These are phyloP conservation scores for Toxostoma redivivum DNA, from an alignment of 2,113 vertebrate genomes.

Conservation along the genomic window DNA sequence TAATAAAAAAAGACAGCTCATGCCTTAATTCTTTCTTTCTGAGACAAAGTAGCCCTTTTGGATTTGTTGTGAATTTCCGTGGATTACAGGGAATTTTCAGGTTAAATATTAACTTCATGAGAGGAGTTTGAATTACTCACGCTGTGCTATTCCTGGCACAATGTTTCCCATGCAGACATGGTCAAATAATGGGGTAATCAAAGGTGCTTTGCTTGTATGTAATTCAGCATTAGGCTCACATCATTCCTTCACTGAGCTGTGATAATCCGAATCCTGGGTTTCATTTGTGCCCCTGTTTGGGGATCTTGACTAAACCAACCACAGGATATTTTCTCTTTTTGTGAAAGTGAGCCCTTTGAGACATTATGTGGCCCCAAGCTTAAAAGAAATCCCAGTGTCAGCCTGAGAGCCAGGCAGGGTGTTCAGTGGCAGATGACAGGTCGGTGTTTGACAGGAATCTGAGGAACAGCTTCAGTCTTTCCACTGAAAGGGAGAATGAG, in stretches of 20 bases:
- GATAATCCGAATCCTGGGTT: background rate
- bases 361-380: rapidly evolving
- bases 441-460: background rate
- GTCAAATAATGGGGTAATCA: background rate
- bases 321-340: background rate
- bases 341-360: background rate
- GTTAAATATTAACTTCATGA: background rate
- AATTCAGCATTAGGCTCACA: background rate
- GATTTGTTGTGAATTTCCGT: background rate
- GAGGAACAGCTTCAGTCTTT: background rate
- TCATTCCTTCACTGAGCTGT: background rate
- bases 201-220: background rate
- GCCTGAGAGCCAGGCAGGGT: background rate
- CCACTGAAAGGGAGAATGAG: background rate
- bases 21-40: background rate
- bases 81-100: background rate
- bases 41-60: background rate
- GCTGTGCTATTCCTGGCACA: background rate
- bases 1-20: background rate
- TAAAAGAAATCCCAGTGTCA: background rate
- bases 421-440: background rate
- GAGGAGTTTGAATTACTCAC: background rate
- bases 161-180: background rate
- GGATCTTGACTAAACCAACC: background rate
- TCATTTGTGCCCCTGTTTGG: background rate